These are phyloP conservation scores for Cololabis saira DNA, from an alignment of 2,113 vertebrate genomes.

Conservation along the genomic window DNA sequence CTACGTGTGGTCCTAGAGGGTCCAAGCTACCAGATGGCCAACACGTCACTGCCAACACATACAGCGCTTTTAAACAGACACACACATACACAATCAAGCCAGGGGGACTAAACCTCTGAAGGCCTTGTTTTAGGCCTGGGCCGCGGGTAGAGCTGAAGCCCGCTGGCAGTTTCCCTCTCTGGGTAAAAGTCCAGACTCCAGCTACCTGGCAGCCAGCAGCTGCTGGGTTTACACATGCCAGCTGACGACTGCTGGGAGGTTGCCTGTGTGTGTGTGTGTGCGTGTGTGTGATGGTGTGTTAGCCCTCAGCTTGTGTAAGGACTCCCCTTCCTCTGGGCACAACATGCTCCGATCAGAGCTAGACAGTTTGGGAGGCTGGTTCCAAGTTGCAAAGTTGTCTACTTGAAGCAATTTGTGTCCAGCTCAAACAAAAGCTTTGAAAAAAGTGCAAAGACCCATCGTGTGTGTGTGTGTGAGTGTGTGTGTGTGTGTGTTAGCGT, in stretches of 20 bases:
- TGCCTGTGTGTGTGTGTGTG: conserved; percentile 24
- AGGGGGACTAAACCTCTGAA: conserved; percentile 64
- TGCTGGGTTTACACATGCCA: conserved; percentile 58
- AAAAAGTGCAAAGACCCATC: conserved; percentile 49
- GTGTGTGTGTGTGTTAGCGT: conserved; percentile 45
- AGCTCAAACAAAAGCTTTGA: conserved; percentile 61
- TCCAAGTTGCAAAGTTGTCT: conserved; percentile 67
- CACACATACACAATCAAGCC: conserved; percentile 40
- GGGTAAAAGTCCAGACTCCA: conserved; percentile 65
- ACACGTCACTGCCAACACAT: conserved; percentile 61
- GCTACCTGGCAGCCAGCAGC: conserved; percentile 62
- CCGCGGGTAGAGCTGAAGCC: conserved; percentile 55
- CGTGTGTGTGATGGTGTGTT: conserved; percentile 21
- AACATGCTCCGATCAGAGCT: conserved; percentile 65
- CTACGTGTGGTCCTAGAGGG: conserved; percentile 69
- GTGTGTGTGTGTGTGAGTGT: conserved; percentile 46
- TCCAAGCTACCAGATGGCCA: conserved; percentile 79
- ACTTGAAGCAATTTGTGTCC: conserved; percentile 57
- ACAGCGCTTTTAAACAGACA: conserved; percentile 51
- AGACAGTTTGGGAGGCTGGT: conserved; percentile 64
- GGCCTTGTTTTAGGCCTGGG: conserved; percentile 66
- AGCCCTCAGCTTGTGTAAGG: conserved; percentile 30
- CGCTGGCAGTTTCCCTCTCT: conserved; percentile 61
- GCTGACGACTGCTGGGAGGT: conserved; percentile 68
- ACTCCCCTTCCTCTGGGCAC: conserved; percentile 57